Percentiles rank a stretch among this genome's conserved stretches.
Conservation (phyloP, 1,140 invertebrate genomes). For the Varroa destructor region DNA sequence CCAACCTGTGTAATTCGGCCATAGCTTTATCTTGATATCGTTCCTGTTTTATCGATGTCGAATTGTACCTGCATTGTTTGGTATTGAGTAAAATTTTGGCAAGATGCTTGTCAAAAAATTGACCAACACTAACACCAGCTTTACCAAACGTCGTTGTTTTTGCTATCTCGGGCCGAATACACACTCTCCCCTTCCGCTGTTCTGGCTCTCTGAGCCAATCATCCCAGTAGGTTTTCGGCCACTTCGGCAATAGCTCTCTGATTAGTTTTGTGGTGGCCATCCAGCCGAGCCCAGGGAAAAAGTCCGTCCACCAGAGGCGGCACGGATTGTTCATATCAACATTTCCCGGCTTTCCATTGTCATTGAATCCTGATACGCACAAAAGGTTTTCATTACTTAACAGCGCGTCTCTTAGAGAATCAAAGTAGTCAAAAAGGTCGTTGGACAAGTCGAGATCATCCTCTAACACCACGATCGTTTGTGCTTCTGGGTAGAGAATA, state of each 20-base stretch:
- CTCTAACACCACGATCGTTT: conserved; percentile 34
- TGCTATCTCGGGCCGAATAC: conserved; percentile 90
- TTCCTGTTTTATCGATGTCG: background rate
- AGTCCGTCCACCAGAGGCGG: conserved; percentile 44
- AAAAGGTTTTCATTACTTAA: conserved; percentile 42
- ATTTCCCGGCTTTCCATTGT: conserved; percentile 43
- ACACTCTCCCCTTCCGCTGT: conserved; percentile 72
- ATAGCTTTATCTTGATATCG: no score
- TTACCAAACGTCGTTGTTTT: conserved; percentile 87
- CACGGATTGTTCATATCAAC: conserved; percentile 29
- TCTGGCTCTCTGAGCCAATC: conserved; percentile 93
- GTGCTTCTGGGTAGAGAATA: conserved; percentile 50
- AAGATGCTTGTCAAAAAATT: conserved; percentile 5
- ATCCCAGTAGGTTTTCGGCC: conserved; percentile 84
- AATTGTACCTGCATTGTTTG: background rate
- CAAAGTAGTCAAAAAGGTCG: conserved; percentile 49
- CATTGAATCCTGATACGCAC: conserved; percentile 50
- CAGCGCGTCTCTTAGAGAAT: conserved; percentile 41
- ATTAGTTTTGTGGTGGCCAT: conserved; percentile 44
- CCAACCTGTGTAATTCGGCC: background rate
- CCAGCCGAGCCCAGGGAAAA: conserved; percentile 50
- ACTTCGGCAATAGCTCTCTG: conserved; percentile 44
- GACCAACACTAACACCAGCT: conserved; percentile 53
- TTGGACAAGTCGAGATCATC: conserved; percentile 47
- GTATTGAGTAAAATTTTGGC: conserved; percentile 3